Conservation (phyloP, 2,888 invertebrate species). For the Drosophila diplacantha region DNA sequence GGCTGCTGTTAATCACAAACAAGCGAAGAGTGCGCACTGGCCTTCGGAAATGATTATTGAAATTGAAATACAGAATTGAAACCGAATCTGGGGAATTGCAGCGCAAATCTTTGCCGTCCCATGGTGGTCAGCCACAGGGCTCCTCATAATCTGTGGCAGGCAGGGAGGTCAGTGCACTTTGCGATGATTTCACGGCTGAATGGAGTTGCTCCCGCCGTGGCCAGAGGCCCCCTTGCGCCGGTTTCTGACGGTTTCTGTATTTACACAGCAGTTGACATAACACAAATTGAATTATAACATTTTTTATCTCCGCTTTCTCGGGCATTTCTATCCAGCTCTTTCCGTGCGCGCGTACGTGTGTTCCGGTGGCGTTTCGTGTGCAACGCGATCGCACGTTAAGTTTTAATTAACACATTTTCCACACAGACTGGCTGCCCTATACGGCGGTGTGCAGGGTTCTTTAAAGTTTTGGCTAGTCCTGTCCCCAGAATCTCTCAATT, state of each 20-base stretch:
- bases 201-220: neutral
- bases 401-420: constrained; percentile 66
- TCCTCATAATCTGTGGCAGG: constrained; percentile 9
- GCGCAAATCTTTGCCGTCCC: constrained; percentile 1
- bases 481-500: too few species aligned
- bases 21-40: constrained; percentile 23
- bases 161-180: constrained; percentile 31
- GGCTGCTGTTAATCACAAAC: constrained; percentile 28
- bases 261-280: constrained; percentile 41
- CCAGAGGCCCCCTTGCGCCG: neutral
- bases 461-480: neutral
- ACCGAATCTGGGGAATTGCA: neutral
- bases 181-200: constrained; percentile 32
- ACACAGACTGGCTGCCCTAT: neutral
- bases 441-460: neutral
- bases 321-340: constrained; percentile 8
- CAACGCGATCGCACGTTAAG: constrained; percentile 60
- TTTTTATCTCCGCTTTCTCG: constrained; percentile 13
- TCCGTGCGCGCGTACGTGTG: constrained; percentile 14
- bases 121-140: neutral
- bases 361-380: constrained; percentile 30
- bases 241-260: constrained; percentile 13
- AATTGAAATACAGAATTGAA: neutral
- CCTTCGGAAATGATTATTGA: constrained; percentile 10
- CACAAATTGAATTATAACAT: constrained; percentile 64